These are phyloP conservation scores for Sebastes steindachneri DNA, from an alignment of 2,797 vertebrate genomes.

Conservation along the genomic window DNA sequence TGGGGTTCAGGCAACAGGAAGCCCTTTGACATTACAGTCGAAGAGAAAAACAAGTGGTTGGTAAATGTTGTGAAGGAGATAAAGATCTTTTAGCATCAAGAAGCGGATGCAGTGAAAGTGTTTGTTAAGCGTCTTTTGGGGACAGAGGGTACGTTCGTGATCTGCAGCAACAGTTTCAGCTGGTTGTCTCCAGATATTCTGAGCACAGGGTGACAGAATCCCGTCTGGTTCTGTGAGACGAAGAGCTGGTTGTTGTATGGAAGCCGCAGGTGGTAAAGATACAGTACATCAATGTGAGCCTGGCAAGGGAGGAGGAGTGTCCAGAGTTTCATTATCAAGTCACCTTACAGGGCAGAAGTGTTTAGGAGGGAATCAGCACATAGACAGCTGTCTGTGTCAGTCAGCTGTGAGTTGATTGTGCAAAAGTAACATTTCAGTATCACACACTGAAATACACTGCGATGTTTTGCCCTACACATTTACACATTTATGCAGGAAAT, in stretches of 20 bases:
- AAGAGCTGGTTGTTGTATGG: background rate
- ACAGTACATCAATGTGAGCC: background rate
- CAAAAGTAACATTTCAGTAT: background rate
- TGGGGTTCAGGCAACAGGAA: background rate
- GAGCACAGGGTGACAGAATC: background rate
- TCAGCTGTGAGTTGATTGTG: background rate
- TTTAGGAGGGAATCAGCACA: background rate
- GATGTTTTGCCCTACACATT: background rate
- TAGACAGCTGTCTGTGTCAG: background rate
- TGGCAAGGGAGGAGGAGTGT: background rate
- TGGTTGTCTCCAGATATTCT: background rate
- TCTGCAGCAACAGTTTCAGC: background rate
- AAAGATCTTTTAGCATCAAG: background rate
- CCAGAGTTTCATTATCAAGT: background rate
- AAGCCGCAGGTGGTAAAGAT: conserved; percentile 5
- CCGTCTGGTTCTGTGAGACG: background rate
- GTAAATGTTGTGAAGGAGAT: background rate
- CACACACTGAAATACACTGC: background rate
- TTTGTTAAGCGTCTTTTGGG: background rate
- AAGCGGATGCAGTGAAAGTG: background rate
- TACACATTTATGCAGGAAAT: background rate
- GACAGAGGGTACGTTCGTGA: background rate
- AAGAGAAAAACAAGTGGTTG: background rate
- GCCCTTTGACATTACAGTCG: background rate
- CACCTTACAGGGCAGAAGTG: background rate